Evolutionary conservation across 1,140 invertebrate species (phyloP).

Genomic region (Brachionus asplanchnoidis): DNA sequence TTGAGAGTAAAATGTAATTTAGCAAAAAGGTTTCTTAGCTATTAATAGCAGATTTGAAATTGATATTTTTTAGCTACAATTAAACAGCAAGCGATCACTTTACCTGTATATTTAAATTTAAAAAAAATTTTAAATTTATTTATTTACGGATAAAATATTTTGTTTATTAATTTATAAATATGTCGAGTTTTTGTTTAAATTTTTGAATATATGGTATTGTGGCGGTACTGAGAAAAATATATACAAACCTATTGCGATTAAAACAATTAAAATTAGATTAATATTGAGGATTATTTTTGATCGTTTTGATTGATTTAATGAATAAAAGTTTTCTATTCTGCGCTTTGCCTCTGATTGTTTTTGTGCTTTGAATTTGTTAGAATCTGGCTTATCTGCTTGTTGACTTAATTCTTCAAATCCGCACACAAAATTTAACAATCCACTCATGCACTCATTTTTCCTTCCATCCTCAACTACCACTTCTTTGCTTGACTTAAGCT

Average conservation of each 20-base stretch:
- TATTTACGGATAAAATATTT: not conserved
- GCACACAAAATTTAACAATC: not conserved
- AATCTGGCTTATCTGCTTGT: not conserved
- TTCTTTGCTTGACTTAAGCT: not conserved
- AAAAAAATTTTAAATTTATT: not conserved
- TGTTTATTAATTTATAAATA: not conserved
- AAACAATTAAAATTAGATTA: conserved; percentile 5
- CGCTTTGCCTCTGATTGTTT: not conserved
- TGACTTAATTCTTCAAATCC: not conserved
- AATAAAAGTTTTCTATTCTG: conserved; percentile 27
- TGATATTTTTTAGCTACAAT: no score
- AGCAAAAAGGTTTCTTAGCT: not conserved
- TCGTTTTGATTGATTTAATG: conserved; percentile 22
- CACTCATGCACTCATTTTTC: not conserved
- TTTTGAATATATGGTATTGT: conserved; percentile 1
- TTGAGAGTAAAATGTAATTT: not conserved
- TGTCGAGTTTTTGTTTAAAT: conserved; percentile 9
- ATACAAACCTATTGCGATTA: not conserved
- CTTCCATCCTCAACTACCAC: not conserved
- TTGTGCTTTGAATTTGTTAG: not conserved
- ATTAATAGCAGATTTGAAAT: not conserved
- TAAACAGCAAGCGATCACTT: not conserved
- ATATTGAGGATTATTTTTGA: conserved; percentile 15
- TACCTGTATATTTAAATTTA: not conserved
- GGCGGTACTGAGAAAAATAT: conserved; percentile 40